Conservation (phyloP, 2,888 invertebrate species). For the Agrotis ipsilon region DNA sequence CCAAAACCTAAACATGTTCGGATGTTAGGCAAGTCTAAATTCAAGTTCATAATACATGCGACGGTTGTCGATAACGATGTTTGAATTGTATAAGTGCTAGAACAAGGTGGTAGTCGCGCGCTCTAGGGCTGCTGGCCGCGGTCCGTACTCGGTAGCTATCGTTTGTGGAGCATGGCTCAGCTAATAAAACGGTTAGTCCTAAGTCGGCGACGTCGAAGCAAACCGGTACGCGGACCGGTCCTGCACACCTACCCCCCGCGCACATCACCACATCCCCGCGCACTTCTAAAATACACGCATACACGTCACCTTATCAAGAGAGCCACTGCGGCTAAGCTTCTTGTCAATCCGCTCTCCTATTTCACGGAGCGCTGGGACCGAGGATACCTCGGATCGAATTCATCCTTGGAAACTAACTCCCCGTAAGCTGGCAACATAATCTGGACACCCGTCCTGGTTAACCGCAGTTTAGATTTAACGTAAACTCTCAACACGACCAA, state of each 20-base stretch:
- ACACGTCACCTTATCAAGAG: slow-evolving; percentile 87
- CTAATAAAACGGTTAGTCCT: slow-evolving; percentile 90
- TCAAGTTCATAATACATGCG: slow-evolving; percentile 56
- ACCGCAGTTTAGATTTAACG: slow-evolving; percentile 81
- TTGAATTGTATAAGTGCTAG: slow-evolving; percentile 58
- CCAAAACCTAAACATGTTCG: slow-evolving; percentile 52
- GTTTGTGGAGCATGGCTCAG: slow-evolving; percentile 88
- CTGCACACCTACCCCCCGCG: slow-evolving; percentile 73
- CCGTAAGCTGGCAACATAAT: slow-evolving; percentile 82
- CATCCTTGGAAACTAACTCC: slow-evolving; percentile 77
- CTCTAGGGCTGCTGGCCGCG: slow-evolving; percentile 73
- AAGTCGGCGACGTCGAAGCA: slow-evolving; percentile 83
- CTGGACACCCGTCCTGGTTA: slow-evolving; percentile 75
- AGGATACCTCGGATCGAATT: slow-evolving; percentile 80
- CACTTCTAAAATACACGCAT: slow-evolving; percentile 88
- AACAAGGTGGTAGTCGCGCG: slow-evolving; percentile 68
- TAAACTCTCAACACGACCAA: slow-evolving; percentile 58
- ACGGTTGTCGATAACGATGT: slow-evolving; percentile 43
- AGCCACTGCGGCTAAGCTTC: slow-evolving; percentile 84
- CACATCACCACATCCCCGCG: slow-evolving; percentile 74
- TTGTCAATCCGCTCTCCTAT: slow-evolving; percentile 85
- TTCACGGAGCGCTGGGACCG: slow-evolving; percentile 78
- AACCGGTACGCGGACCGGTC: slow-evolving; percentile 90
- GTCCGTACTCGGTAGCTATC: slow-evolving; percentile 75
- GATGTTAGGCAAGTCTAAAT: slow-evolving; percentile 56